Percentiles rank a stretch among this genome's conserved stretches.
phyloP scores from a whole-genome alignment of 2,888 invertebrate species.

The Halictus ligatus region DNA sequence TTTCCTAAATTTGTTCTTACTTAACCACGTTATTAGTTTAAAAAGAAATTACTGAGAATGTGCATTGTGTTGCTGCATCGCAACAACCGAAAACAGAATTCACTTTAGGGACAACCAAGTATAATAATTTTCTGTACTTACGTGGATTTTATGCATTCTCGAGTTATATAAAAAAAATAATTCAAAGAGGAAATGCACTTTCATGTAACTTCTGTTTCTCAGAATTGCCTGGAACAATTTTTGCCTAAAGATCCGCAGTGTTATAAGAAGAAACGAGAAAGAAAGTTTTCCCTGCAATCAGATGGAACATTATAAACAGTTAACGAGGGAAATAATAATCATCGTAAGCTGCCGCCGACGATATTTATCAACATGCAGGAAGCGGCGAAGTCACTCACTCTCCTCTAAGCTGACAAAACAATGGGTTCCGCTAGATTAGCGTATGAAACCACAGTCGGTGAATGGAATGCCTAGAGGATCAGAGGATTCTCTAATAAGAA shows the following conservation, averaged over 20 bases:
- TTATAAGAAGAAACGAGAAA: background rate
- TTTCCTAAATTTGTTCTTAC: no score
- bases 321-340: background rate
- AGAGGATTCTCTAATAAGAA: conserved; percentile 12
- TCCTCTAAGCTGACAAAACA: conserved; percentile 41
- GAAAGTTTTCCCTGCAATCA: background rate
- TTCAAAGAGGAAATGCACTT: no score
- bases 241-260: background rate
- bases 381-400: conserved; percentile 18
- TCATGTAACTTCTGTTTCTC: background rate
- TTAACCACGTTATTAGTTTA: no score
- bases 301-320: background rate
- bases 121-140: no score
- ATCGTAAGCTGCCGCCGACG: background rate
- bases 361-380: background rate
- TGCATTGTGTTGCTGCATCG: no score
- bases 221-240: background rate
- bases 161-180: no score
- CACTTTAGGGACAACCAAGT: no score
- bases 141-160: no score
- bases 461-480: conserved; percentile 6
- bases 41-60: no score
- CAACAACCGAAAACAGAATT: no score
- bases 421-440: conserved; percentile 47
- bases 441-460: conserved; percentile 43